These are phyloP conservation scores for Petrosia ficiformis DNA, from an alignment of 37 sponge, comb jelly and placozoan species.

Conservation along the genomic window DNA sequence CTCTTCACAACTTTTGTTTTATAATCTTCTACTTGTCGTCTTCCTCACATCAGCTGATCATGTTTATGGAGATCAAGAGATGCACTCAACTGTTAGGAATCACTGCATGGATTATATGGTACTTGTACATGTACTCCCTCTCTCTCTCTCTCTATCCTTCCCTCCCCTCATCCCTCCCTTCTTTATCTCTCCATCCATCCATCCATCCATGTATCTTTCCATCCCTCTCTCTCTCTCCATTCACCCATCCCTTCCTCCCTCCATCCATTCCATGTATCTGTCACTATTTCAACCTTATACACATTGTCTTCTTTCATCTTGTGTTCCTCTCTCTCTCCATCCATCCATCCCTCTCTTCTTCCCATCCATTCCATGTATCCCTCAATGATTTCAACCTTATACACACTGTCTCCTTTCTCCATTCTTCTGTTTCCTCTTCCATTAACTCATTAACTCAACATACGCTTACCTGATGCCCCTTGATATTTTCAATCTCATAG, in stretches of 20 bases:
- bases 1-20: background rate
- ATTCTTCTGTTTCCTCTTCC: background rate
- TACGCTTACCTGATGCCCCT: background rate
- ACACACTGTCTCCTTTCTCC: too few species aligned
- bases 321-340: background rate
- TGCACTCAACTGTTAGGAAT: conserved; percentile 81
- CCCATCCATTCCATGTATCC: background rate
- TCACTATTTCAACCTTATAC: background rate
- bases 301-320: too few species aligned
- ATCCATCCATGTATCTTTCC: too few species aligned
- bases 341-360: conserved; percentile 5
- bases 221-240: conserved; percentile 16
- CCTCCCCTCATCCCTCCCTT: too few species aligned
- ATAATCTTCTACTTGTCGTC: background rate
- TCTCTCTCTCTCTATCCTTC: background rate
- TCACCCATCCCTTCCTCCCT: too few species aligned
- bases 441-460: background rate
- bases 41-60: conserved; percentile 79
- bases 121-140: background rate
- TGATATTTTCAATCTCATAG: too few species aligned
- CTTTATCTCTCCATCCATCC: too few species aligned
- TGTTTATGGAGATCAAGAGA: conserved; percentile 97
- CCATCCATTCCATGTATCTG: background rate
- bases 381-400: background rate
- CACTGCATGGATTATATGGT: conserved; percentile 98